phyloP scores from a whole-genome alignment of 35 echinoderm and acorn worm genomes.

The Apostichopus japonicus region DNA sequence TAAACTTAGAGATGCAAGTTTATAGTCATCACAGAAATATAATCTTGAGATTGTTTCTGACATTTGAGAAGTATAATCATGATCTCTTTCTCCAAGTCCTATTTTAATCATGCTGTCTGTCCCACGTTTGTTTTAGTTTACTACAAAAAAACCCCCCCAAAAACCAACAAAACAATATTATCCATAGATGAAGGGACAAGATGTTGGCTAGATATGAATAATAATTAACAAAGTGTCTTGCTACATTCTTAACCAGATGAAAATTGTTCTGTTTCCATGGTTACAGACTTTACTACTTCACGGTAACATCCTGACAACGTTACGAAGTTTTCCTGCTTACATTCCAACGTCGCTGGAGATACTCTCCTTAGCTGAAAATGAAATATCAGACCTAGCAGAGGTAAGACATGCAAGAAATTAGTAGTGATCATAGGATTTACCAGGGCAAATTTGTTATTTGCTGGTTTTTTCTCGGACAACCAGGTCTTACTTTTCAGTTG shows the following conservation, averaged over 20 bases:
- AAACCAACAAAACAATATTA: too few species aligned
- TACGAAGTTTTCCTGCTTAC: conserved; percentile 82
- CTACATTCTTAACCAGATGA: too few species aligned
- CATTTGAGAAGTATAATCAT: conserved; percentile 32
- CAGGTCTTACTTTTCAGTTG: too few species aligned
- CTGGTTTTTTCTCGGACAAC: neutral
- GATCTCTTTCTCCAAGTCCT: too few species aligned
- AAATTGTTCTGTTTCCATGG: neutral
- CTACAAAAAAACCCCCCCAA: too few species aligned
- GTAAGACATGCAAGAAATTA: conserved; percentile 33
- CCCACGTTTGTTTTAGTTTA: too few species aligned
- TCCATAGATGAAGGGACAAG: too few species aligned
- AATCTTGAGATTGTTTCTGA: too few species aligned
- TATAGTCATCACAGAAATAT: neutral
- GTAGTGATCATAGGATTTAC: neutral
- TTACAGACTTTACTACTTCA: conserved; percentile 90
- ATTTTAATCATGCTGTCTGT: too few species aligned
- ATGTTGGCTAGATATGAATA: too few species aligned
- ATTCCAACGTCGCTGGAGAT: conserved; percentile 82
- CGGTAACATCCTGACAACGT: conserved; percentile 90
- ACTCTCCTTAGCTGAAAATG: conserved; percentile 93
- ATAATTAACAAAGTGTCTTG: too few species aligned
- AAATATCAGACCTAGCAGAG: conserved; percentile 92
- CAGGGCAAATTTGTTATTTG: neutral
- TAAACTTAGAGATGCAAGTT: neutral